Conservation (phyloP, 2,888 invertebrate genomes). For the Drosophila stalkeri region DNA sequence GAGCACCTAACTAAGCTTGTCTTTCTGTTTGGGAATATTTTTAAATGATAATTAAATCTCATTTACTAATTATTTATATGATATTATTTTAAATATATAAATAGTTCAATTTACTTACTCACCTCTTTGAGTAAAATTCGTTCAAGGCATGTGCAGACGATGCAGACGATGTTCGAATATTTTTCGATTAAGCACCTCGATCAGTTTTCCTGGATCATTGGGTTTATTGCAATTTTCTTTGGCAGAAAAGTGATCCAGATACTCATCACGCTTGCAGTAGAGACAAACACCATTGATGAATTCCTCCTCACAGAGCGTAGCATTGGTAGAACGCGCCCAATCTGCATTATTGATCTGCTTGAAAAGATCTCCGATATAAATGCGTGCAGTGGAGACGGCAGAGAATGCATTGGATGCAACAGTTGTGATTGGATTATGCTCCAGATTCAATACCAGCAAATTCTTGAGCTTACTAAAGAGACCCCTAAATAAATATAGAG, state of each 20-base stretch:
- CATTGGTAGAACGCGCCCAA: constrained; percentile 64
- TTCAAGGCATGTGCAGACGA: constrained; percentile 24
- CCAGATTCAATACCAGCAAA: constrained; percentile 64
- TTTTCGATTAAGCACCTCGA: constrained; percentile 55
- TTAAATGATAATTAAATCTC: too few relatives aligned
- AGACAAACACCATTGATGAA: constrained; percentile 64
- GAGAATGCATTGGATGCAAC: constrained; percentile 62
- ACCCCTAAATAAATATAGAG: constrained; percentile 38
- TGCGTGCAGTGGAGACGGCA: constrained; percentile 56
- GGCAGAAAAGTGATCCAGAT: constrained; percentile 65
- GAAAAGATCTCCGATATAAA: constrained; percentile 63
- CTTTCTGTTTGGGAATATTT: too few relatives aligned
- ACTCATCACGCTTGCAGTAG: constrained; percentile 70
- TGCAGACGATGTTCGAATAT: constrained; percentile 54
- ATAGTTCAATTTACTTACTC: constrained; percentile 20
- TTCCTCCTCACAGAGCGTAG: constrained; percentile 71
- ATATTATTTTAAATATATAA: too few relatives aligned
- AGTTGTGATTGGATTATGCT: constrained; percentile 69
- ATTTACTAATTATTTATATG: too few relatives aligned
- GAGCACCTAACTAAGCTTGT: too few relatives aligned
- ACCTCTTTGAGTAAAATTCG: constrained; percentile 25
- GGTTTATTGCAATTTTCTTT: constrained; percentile 69
- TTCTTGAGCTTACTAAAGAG: constrained; percentile 64
- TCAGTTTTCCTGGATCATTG: constrained; percentile 53
- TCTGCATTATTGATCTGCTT: constrained; percentile 47